phyloP scores from a whole-genome alignment of 2,797 vertebrate genomes.

The Monodelphis domestica region DNA sequence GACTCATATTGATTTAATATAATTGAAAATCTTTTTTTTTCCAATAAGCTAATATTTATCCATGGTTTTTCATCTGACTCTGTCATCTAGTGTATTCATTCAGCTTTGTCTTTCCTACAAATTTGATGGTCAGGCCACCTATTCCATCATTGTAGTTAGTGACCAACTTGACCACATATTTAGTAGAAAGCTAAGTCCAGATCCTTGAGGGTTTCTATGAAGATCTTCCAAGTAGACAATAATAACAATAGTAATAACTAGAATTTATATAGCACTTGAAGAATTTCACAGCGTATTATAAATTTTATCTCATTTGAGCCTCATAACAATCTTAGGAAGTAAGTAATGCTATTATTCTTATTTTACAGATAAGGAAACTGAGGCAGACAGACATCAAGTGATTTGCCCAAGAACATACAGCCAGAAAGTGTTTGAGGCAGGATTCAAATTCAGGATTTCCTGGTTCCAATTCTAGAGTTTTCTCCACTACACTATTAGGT shows the following conservation, averaged over 20 bases:
- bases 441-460: neutral
- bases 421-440: neutral
- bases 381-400: conserved; percentile 13
- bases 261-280: neutral
- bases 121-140: neutral
- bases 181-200: neutral
- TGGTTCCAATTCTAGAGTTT: neutral
- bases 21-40: neutral
- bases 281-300: neutral
- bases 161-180: neutral
- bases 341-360: too few species aligned
- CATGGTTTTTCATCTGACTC: neutral
- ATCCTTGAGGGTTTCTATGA: neutral
- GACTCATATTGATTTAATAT: neutral
- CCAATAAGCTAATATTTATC: neutral
- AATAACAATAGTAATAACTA: conserved; percentile 16
- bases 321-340: neutral
- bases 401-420: neutral
- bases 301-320: neutral
- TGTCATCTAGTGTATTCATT: neutral
- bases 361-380: neutral
- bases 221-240: neutral
- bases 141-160: neutral
- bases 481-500: neutral
- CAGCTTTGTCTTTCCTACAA: neutral